These are phyloP conservation scores for Percopsis omiscomaycus DNA, from an alignment of 2,797 vertebrate genomes.

Conservation along the genomic window DNA sequence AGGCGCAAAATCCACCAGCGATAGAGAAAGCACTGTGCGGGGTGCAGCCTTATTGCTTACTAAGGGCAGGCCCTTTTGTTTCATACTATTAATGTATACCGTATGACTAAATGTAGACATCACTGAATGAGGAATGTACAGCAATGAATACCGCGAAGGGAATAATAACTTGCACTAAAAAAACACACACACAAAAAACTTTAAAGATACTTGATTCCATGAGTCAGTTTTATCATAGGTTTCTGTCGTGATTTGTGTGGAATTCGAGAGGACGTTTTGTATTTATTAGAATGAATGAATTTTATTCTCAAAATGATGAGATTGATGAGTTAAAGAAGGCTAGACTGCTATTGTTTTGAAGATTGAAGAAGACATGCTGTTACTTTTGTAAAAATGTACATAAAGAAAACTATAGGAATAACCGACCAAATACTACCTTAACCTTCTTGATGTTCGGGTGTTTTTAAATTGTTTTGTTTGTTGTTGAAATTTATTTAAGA, in stretches of 20 bases:
- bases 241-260: slow-evolving; percentile 90
- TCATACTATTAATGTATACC: slow-evolving; percentile 77
- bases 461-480: slow-evolving; percentile 79
- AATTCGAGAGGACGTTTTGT: slow-evolving; percentile 98
- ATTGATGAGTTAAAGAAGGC: slow-evolving; percentile 87
- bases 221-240: slow-evolving; percentile 99
- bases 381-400: slow-evolving; percentile 99
- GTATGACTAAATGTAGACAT: slow-evolving; percentile 93
- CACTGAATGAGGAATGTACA: slow-evolving; percentile 99
- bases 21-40: slow-evolving; percentile 95
- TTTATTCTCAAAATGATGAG: slow-evolving; percentile 78
- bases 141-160: slow-evolving; percentile 98
- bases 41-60: slow-evolving; percentile 93
- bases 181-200: slow-evolving; percentile 75
- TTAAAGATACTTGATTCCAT: slow-evolving; percentile 99
- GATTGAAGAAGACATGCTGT: slow-evolving; percentile 96
- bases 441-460: slow-evolving; percentile 92
- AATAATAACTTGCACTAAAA: slow-evolving; percentile 99
- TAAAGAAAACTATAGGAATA: slow-evolving; percentile 96
- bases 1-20: slow-evolving; percentile 97
- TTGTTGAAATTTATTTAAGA: slow-evolving; percentile 81
- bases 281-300: slow-evolving; percentile 99
- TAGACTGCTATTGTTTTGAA: slow-evolving; percentile 95
- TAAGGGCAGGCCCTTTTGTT: slow-evolving; percentile 96
- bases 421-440: slow-evolving; percentile 99